A percentile compares a stretch with the other conserved stretches of the same genome.
These are phyloP conservation scores for Conops quadrifasciatus DNA, from an alignment of 2,888 invertebrate genomes.

Conservation along the genomic window DNA sequence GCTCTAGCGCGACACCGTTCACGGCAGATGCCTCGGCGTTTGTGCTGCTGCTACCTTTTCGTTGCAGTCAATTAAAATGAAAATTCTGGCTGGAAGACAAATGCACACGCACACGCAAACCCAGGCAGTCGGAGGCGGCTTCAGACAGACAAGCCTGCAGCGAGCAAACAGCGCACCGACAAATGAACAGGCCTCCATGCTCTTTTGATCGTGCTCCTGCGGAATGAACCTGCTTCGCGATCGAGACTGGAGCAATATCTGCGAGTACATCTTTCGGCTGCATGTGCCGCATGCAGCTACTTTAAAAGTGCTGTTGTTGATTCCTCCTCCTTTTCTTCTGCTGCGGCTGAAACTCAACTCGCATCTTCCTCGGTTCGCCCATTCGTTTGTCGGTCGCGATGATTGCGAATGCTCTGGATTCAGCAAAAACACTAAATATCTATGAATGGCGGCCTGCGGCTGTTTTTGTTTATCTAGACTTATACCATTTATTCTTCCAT, in stretches of 20 bases:
- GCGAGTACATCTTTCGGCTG: too few relatives aligned
- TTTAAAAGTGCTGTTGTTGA: neutral
- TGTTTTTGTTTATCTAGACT: slow-evolving; percentile 26
- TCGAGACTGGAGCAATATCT: too few relatives aligned
- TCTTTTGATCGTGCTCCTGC: neutral
- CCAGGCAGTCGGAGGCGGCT: too few relatives aligned
- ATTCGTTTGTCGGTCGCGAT: too few relatives aligned
- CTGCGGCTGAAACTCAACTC: neutral
- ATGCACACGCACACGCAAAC: neutral
- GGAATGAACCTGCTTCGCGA: too few relatives aligned
- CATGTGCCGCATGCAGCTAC: neutral
- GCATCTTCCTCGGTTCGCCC: too few relatives aligned
- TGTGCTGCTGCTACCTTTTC: neutral
- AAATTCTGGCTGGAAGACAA: neutral
- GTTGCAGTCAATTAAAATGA: slow-evolving; percentile 5
- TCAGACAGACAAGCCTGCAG: neutral
- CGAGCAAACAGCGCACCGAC: neutral
- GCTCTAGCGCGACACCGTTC: too few relatives aligned
- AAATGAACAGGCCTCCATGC: slow-evolving; percentile 8
- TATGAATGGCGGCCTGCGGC: slow-evolving; percentile 36
- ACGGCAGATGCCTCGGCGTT: too few relatives aligned
- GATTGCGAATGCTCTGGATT: neutral
- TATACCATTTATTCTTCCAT: too few relatives aligned
- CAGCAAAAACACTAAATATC: slow-evolving; percentile 33
- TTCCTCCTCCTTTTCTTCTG: neutral